Base-by-base conservation (phyloP, 2,113 vertebrate species). In the Burhinus bistriatus region DNA sequence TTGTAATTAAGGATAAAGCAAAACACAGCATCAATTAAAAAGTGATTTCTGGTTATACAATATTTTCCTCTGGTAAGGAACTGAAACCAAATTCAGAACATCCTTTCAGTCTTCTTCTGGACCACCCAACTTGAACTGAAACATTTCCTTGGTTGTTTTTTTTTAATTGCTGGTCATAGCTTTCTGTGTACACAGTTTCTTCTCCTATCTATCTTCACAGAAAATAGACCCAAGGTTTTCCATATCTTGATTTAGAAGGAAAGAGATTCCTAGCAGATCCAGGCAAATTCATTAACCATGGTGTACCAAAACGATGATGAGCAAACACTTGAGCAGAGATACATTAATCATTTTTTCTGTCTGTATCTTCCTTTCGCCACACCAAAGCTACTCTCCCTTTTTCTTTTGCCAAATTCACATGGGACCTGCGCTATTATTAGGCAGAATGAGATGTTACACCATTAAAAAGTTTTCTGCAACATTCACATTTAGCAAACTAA, bases 1-100 rank as follows among this genome's bases (percentile, higher is more conserved):
- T 23, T 44, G 20, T 70, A 96, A 95, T 91, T 87, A 78, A 85
- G 59, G 40, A 95, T 61, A 80, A 94, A 66, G 71, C 47, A 88
- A 84, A 95, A 89, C 45, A 77, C 83, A 89, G 26, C 36, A 72
- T 58, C 32, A 77, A 66, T 93, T 91, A 89, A 91, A 91, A 42
- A 30, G 17, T 84, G 51, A 87, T 71, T 84, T 94, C 57, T 93
- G 23, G 71, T 83, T 87, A 72, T 75, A 85, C 18, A 82, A 9
- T 68, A 57, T 81, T 81, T 90, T 94, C 47, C 42, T 78, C 55
- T 69, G n/a, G 34, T 94, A 82, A 86, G 71, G 32, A 95, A 68
- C 5, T 49, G 14, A 89, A 84, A 90, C 34, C 32, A 83, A 75
- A 90, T 58, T 89, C 68, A 84, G 83, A 95, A 88, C 52, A 81